Evolutionary conservation across 2,797 vertebrate genomes (phyloP), one percentile per base, ranked within the genome.

Genomic region (Enteromius treurensis): DNA sequence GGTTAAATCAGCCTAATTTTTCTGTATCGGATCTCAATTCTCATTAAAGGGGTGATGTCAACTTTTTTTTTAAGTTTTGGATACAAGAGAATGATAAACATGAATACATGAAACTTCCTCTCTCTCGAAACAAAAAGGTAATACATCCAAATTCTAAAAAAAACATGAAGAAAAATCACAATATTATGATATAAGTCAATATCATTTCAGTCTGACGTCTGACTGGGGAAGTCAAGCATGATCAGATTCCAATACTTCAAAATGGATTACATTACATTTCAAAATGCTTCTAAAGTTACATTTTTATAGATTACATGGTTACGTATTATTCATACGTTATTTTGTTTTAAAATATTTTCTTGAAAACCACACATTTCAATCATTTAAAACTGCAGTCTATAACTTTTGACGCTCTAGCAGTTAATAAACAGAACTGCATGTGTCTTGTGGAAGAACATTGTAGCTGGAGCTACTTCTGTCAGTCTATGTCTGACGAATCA

Each of bases 1-100:
- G 58, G 74, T 34, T 67, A 73, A 77, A 60, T 32, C 82, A 49
- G 65, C 2, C 58, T 42, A 37, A 11, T 55, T 79, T 37, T 67
- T 73, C 58, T 78, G 23, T 21, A 34, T 58, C 21, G 40, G 67
- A 71, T 77, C 79, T 53, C 32, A 51, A 19, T 45, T 77, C 23
- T 47, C 55, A 37, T 19, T 42, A 4, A 26, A 74, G 19, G 23
- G 5, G 37, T 45, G 34, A 6, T 42, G 5, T 58, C 11, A 26
- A 37, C 1, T 40, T n/a, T 64, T 26, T 10, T 37, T 19, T 40
- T 4, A 51, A 6, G 21, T 37, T 53, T 55, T 11, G 55, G 40
- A 71, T 45, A 23, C 13, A 29, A 62, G 40, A 71, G 23, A 51
- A 21, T 23, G 17, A 51, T 77, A 26, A 45, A 49, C 11, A 40